Base-by-base conservation (phyloP, 2,797 vertebrate genomes). In the Pteropus rufus region DNA sequence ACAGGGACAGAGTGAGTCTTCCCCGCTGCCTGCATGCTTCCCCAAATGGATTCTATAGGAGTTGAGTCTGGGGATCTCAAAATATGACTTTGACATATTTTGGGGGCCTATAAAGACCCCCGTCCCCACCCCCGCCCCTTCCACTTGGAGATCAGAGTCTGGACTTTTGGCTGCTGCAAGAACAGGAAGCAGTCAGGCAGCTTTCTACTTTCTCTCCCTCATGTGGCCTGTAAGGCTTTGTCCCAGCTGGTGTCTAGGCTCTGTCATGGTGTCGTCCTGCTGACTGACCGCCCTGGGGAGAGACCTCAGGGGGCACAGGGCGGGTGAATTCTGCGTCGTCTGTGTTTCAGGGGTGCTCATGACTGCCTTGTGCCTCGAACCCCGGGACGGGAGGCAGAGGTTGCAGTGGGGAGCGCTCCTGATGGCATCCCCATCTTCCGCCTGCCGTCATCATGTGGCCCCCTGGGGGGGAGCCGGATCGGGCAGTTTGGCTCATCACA, bases 331-430 rank as follows among this genome's bases (percentile, higher is more conserved):
- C 36, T 65, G 11, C 12, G 11, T 69, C 76, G 70, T 52, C 14
- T 9, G 24, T 26, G 34, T 44, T 39, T 14, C 24, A 16, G 56
- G 52, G 3, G 23, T 26, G 46, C 26, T 29, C 23, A 86, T 3
- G 3, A 3, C 10, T 7, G 4, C 41, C 1, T 11, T 64, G 1
- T 75, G 29, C 44, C 39, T 14, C 0, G 12, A 9, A 34, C 2
- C 52, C 69, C 4, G 7, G 9, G 29, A 54, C 12, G 5, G 44
- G 49, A 64, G 29, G 72, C 46, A 36, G 29, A 82, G 3, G 18
- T 75, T 44, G 9, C 3, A 12, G 18, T 8, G 9, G 34, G 18
- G 2, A 62, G 19, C n/a, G 4, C 5, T 29, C 10, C 0, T 16
- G 23, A 44, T 2, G 10, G 21, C 0, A 21, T 18, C 31, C 23